Evolutionary conservation across 2,888 invertebrate genomes (phyloP).

Genomic region (Drosophila sordidapex): DNA sequence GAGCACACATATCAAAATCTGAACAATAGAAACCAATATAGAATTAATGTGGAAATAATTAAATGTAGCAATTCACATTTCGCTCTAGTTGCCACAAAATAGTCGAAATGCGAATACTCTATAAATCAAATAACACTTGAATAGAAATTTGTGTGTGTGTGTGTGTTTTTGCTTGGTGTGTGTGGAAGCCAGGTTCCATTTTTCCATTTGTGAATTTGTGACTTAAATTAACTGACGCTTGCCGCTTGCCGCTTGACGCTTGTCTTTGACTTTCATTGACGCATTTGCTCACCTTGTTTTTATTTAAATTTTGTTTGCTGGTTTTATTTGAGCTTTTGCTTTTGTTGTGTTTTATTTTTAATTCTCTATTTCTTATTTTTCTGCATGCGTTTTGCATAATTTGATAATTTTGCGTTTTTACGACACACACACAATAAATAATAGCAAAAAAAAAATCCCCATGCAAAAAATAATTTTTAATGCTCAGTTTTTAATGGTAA

Average conservation of each 20-base stretch:
- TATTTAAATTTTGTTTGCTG: conserved; percentile 51
- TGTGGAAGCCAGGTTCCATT: conserved; percentile 53
- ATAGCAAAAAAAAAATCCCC: conserved; percentile 34
- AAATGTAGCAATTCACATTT: conserved; percentile 14
- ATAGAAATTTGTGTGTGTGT: not conserved
- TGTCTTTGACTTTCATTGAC: conserved; percentile 72
- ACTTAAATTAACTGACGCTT: conserved; percentile 54
- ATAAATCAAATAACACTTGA: not conserved
- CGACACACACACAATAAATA: conserved; percentile 15
- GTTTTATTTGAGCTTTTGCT: conserved; percentile 29
- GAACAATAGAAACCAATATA: not conserved
- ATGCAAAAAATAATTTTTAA: conserved; percentile 35
- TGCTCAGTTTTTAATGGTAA: conserved; percentile 59
- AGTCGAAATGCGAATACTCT: not conserved
- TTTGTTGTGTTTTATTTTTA: conserved; percentile 20
- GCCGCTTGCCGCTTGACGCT: not conserved
- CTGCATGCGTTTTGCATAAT: conserved; percentile 65
- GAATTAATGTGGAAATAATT: conserved; percentile 1
- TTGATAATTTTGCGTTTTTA: conserved; percentile 63
- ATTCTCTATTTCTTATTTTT: conserved; percentile 25
- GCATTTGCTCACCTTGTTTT: conserved; percentile 77
- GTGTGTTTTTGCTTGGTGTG: conserved; percentile 4
- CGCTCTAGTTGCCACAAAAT: not conserved
- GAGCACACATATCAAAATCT: not conserved
- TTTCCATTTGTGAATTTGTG: conserved; percentile 36